phyloP scores from a whole-genome alignment of 2,113 vertebrate species.

The Eretmochelys imbricata region DNA sequence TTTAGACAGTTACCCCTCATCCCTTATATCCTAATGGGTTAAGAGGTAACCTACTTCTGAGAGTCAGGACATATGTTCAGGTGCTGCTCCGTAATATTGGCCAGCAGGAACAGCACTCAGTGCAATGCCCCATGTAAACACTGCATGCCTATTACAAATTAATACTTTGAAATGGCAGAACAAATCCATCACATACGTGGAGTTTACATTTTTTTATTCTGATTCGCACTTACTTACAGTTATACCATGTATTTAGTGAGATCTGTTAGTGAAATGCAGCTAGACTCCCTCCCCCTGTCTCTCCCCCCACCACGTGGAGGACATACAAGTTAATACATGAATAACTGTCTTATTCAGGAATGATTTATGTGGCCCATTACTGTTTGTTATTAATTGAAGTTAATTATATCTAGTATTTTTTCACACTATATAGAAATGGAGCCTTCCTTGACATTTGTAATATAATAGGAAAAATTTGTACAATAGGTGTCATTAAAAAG shows the following conservation, averaged over 20 bases:
- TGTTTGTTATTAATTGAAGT: conserved; percentile 36
- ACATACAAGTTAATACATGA: conserved; percentile 1
- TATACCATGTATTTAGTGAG: neutral
- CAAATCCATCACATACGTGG: neutral
- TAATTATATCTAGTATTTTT: neutral
- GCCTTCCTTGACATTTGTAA: neutral
- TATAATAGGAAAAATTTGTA: too few relatives aligned
- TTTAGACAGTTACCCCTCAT: neutral
- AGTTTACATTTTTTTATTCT: neutral
- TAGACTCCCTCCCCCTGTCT: neutral
- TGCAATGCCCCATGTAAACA: conserved; percentile 37
- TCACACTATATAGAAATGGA: neutral
- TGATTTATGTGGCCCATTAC: conserved; percentile 24
- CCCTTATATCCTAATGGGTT: neutral
- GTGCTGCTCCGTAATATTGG: neutral
- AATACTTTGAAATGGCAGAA: neutral
- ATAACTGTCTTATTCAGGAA: neutral
- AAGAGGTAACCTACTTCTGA: neutral
- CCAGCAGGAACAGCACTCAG: neutral
- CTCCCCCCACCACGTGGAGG: neutral
- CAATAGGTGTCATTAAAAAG: neutral
- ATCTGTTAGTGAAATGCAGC: conserved; percentile 12
- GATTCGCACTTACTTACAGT: neutral
- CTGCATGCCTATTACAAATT: neutral
- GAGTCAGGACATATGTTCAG: neutral